Evolutionary conservation across 2,113 vertebrate species (phyloP).

Genomic region (Psettodes erumei): DNA sequence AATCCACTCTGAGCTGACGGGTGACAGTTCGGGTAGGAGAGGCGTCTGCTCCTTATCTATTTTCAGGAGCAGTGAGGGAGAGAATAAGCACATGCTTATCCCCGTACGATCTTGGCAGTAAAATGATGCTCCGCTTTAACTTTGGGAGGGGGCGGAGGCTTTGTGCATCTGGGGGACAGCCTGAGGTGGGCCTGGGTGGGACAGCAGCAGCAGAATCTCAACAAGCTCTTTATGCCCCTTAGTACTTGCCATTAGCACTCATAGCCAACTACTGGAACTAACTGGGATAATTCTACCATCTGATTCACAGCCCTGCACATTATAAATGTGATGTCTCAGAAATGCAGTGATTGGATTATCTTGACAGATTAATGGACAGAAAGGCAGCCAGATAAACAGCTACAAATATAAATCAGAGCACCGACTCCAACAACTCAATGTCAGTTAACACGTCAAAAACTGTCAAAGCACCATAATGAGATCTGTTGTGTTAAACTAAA

Average conservation of each 20-base stretch:
- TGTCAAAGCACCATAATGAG: slow-evolving; percentile 14
- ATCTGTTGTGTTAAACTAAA: slow-evolving; percentile 12
- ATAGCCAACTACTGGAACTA: slow-evolving; percentile 8
- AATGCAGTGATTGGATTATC: slow-evolving; percentile 26
- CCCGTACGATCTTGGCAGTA: slow-evolving; percentile 10
- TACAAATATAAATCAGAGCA: neutral
- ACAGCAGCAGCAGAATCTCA: slow-evolving; percentile 4
- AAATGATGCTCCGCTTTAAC: slow-evolving; percentile 10
- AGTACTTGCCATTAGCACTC: slow-evolving; percentile 22
- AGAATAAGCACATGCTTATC: slow-evolving; percentile 23
- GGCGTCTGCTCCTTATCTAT: slow-evolving; percentile 8
- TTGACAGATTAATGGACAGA: slow-evolving; percentile 24
- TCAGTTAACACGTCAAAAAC: neutral
- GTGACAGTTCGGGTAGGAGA: slow-evolving; percentile 38
- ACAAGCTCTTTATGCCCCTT: slow-evolving; percentile 46
- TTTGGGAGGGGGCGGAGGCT: slow-evolving; percentile 18
- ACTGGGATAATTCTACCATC: slow-evolving; percentile 50
- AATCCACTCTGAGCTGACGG: slow-evolving; percentile 24
- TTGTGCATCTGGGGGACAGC: slow-evolving; percentile 16
- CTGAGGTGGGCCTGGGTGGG: slow-evolving; percentile 26
- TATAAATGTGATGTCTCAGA: slow-evolving; percentile 9
- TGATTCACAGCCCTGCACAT: slow-evolving; percentile 27
- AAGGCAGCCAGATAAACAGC: slow-evolving; percentile 5
- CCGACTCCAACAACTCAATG: neutral
- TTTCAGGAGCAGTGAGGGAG: slow-evolving; percentile 35